phyloP scores from a whole-genome alignment of 2,888 invertebrate genomes.

The Tiphia femorata region DNA sequence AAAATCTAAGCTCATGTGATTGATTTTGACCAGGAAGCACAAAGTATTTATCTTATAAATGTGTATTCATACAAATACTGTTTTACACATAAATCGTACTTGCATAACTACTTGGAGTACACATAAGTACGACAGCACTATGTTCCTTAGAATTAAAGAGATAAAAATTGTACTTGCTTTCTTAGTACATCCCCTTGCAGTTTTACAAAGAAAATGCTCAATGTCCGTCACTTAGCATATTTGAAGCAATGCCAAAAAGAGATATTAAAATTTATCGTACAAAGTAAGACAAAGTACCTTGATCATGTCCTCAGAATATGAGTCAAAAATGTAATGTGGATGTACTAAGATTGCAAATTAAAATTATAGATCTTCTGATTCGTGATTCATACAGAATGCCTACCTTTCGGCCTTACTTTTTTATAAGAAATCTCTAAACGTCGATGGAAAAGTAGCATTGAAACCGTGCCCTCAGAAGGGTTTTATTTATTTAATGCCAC shows the following conservation, averaged over 20 bases:
- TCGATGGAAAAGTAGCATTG: conserved; percentile 13
- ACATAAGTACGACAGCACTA: conserved; percentile 29
- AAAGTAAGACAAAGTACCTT: conserved; percentile 46
- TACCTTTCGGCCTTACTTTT: conserved; percentile 63
- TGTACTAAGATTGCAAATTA: conserved; percentile 39
- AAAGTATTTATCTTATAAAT: conserved; percentile 47
- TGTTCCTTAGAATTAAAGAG: conserved; percentile 48
- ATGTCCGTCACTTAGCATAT: conserved; percentile 30
- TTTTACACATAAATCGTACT: conserved; percentile 44
- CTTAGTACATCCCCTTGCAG: conserved; percentile 29
- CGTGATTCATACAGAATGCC: conserved; percentile 51
- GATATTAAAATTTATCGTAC: conserved; percentile 30
- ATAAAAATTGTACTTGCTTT: conserved; percentile 36
- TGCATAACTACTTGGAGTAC: conserved; percentile 24
- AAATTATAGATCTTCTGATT: conserved; percentile 40
- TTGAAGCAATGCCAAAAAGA: conserved; percentile 29
- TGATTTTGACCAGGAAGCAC: conserved; percentile 46
- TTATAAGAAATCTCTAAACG: conserved; percentile 30
- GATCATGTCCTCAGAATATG: conserved; percentile 32
- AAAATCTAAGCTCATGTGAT: conserved; percentile 28
- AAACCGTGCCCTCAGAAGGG: no score
- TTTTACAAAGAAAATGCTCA: conserved; percentile 39
- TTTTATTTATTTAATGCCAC: no score
- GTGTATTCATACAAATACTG: conserved; percentile 49
- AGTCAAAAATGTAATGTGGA: conserved; percentile 9